Conservation (phyloP, 2,888 invertebrate species). For the Drosophila neotestacea region DNA sequence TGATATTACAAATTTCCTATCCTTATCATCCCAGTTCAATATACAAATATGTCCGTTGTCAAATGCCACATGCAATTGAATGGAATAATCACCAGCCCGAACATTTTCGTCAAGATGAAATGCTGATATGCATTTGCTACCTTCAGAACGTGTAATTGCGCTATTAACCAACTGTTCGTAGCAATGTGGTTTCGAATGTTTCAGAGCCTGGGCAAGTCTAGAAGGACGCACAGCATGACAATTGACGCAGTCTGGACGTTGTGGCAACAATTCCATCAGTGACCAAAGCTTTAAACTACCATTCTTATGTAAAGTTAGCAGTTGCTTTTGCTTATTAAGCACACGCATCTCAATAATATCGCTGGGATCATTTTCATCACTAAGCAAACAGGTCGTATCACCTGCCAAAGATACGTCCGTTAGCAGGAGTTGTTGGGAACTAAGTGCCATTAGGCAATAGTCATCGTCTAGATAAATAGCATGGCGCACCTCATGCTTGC, state of each 20-base stretch:
- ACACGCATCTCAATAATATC: conserved; percentile 74
- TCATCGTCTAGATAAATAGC: conserved; percentile 80
- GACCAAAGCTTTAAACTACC: conserved; percentile 83
- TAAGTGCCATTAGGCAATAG: conserved; percentile 80
- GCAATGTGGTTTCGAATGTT: conserved; percentile 14
- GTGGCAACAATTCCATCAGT: conserved; percentile 43
- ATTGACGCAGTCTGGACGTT: conserved; percentile 31
- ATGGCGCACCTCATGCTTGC: conserved; percentile 64
- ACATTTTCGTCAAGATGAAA: conserved; percentile 62
- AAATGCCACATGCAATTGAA: conserved; percentile 76
- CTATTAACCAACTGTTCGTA: conserved; percentile 55
- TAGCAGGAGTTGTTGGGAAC: conserved; percentile 73
- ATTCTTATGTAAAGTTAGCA: conserved; percentile 81
- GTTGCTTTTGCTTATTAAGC: conserved; percentile 73
- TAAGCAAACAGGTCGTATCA: conserved; percentile 70
- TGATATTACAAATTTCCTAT: conserved; percentile 65
- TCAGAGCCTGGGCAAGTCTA: conserved; percentile 2
- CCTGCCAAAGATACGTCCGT: conserved; percentile 82
- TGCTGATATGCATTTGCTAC: conserved; percentile 37
- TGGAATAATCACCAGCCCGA: conserved; percentile 7
- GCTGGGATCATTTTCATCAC: conserved; percentile 56
- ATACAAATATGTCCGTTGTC: conserved; percentile 78
- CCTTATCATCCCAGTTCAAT: conserved; percentile 72
- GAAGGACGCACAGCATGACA: conserved; percentile 26
- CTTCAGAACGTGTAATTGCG: conserved; percentile 28